These are phyloP conservation scores for Poecilia picta DNA, from an alignment of 2,797 vertebrate genomes.

Conservation along the genomic window DNA sequence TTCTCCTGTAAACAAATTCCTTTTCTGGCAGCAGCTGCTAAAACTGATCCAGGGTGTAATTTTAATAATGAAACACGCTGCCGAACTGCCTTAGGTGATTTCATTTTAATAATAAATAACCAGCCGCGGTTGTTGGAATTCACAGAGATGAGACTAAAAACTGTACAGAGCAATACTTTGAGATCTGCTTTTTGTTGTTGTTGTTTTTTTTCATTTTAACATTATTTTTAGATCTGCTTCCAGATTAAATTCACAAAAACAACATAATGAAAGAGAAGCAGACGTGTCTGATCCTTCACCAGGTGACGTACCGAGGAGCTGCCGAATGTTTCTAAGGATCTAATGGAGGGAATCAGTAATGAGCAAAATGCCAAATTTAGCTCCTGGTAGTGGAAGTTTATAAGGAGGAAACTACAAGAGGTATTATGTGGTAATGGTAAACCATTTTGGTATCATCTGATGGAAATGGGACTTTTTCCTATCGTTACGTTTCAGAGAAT, in stretches of 20 bases:
- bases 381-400: constrained; percentile 41
- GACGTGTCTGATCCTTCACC: constrained; percentile 35
- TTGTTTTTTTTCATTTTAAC: constrained; percentile 15
- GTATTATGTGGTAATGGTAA: constrained; percentile 29
- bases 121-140: constrained; percentile 27
- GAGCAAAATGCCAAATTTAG: constrained; percentile 30
- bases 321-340: constrained; percentile 8
- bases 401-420: constrained; percentile 28
- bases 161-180: constrained; percentile 20
- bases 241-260: constrained; percentile 3
- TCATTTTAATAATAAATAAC: constrained; percentile 60
- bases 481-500: neutral
- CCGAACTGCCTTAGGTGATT: constrained; percentile 44
- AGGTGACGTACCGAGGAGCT: constrained; percentile 37
- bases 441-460: neutral
- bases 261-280: constrained; percentile 46
- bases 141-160: constrained; percentile 29
- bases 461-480: neutral
- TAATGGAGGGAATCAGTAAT: constrained; percentile 33
- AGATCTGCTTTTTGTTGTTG: constrained; percentile 21
- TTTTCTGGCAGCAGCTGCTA: constrained; percentile 39
- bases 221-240: constrained; percentile 19
- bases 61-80: constrained; percentile 61
- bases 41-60: constrained; percentile 24
- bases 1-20: constrained; percentile 52